Percentiles rank a stretch among this genome's conserved stretches.
These are phyloP conservation scores for Malurus leucopterus DNA, from an alignment of 2,797 vertebrate genomes.

Conservation along the genomic window DNA sequence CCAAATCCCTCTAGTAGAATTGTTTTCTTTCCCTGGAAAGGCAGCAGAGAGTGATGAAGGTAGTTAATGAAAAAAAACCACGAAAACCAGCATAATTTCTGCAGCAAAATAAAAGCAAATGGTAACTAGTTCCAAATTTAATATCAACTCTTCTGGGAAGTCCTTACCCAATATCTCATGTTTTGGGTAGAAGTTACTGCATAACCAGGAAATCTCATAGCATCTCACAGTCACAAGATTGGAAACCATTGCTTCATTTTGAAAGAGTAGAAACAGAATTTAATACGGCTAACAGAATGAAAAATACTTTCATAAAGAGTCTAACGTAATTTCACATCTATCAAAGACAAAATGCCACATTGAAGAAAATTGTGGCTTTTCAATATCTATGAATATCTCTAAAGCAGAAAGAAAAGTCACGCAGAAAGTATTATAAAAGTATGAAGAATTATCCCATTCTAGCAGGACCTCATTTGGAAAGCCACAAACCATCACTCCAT, in stretches of 20 bases:
- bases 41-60: not conserved
- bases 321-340: not conserved
- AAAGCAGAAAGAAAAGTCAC: not conserved
- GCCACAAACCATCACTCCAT: not conserved
- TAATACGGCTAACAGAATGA: not conserved
- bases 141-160: not conserved
- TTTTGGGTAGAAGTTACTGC: not conserved
- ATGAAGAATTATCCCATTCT: not conserved
- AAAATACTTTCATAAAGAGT: not conserved
- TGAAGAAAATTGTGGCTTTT: not conserved
- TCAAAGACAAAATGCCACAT: not conserved
- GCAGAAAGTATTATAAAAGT: rapidly evolving
- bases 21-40: not conserved
- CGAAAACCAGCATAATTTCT: not conserved
- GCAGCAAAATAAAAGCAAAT: not conserved
- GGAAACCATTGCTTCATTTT: not conserved
- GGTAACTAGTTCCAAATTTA: not conserved
- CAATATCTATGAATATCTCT: rapidly evolving
- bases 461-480: not conserved
- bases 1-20: not conserved
- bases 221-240: not conserved
- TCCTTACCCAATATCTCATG: not conserved
- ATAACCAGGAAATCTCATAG: not conserved
- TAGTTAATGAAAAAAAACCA: not conserved
- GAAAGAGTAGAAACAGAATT: not conserved